These are phyloP conservation scores for Mixornis gularis DNA, from an alignment of 2,113 vertebrate species.

Conservation along the genomic window DNA sequence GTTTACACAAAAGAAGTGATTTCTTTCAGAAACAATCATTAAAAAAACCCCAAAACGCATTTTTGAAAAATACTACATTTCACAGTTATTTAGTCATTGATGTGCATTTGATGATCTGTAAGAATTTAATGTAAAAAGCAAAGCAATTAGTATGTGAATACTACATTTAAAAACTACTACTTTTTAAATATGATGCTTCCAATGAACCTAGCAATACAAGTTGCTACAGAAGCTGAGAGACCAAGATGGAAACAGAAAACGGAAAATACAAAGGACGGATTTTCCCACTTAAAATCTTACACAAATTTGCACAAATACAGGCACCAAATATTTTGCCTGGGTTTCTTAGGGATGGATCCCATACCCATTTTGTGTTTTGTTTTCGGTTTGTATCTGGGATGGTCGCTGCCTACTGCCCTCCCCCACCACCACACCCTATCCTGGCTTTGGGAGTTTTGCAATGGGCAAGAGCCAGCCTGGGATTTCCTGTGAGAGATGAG, in stretches of 20 bases:
- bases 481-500: neutral
- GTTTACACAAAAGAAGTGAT: neutral
- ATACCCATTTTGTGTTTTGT: neutral
- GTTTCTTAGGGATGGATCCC: neutral
- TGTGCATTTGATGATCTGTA: neutral
- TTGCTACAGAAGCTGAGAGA: neutral
- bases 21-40: neutral
- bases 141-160: neutral
- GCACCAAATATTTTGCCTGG: neutral
- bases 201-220: neutral
- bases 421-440: fast-evolving
- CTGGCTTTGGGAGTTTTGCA: fast-evolving
- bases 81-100: neutral
- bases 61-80: neutral
- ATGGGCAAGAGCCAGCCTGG: neutral
- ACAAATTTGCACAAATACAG: neutral
- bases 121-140: neutral
- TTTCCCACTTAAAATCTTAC: neutral
- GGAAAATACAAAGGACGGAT: neutral
- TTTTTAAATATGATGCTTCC: neutral
- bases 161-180: neutral
- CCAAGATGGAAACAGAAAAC: neutral
- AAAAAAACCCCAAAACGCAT: fast-evolving
- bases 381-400: neutral
- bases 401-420: fast-evolving